These are phyloP conservation scores for Apostichopus californicus DNA, from an alignment of 35 echinoderm and acorn worm species.

Conservation along the genomic window DNA sequence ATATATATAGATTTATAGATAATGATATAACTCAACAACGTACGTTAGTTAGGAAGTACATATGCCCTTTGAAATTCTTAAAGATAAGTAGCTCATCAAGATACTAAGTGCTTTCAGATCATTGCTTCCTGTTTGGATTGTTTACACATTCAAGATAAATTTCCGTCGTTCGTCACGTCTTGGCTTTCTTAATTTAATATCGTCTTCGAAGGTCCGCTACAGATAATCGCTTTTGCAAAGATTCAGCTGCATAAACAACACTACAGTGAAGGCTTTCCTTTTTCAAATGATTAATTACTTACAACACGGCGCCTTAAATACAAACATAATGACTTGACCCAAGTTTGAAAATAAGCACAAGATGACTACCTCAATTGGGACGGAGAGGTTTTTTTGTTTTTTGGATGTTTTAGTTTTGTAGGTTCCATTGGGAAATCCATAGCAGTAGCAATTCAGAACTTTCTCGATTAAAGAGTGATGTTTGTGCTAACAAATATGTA, in stretches of 20 bases:
- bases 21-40: background rate
- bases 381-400: background rate
- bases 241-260: conserved; percentile 14
- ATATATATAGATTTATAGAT: too few relatives aligned
- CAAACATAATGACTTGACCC: background rate
- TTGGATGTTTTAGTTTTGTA: too few relatives aligned
- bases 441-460: too few relatives aligned
- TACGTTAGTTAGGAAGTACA: background rate
- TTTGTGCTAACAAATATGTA: too few relatives aligned
- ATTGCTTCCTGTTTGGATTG: background rate
- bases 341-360: background rate
- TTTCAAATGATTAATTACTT: conserved; percentile 5
- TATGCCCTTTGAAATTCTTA: background rate
- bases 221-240: conserved; percentile 13
- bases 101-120: conserved; percentile 2
- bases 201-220: background rate
- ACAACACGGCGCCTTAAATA: background rate
- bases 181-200: conserved; percentile 11
- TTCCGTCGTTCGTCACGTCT: conserved; percentile 1
- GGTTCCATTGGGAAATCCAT: too few relatives aligned
- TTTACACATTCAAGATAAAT: conserved; percentile 15
- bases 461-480: too few relatives aligned
- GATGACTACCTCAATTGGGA: background rate
- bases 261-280: background rate
- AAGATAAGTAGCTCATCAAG: background rate